Base-by-base conservation (phyloP, 1,140 invertebrate species). In the Vanessa tameamea region DNA sequence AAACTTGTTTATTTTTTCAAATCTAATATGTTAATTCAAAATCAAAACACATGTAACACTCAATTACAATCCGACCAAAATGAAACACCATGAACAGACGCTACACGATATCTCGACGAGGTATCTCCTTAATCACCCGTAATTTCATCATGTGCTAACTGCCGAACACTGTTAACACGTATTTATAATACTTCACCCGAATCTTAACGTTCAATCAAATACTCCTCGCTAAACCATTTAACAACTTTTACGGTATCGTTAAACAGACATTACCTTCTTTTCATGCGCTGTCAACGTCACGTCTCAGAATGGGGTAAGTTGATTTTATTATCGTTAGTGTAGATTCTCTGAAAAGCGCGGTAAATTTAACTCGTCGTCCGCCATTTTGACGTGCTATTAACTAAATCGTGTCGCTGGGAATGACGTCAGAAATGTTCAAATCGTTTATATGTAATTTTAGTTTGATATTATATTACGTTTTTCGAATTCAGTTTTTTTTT, bases 231-330 rank as follows among this genome's bases (percentile, higher is more conserved):
- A 31, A 37, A 37, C 12, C 80, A 81, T 83, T 87, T 82, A 79
- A 78, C 72, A 80, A 72, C 78, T 76, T 87, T 88, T 84, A 88
- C 81, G 71, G 78, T 86, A 78, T 84, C 80, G 82, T 90, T 89
- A 89, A 89, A 86, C 59, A 80, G 83, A 80, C 78, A 87, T 87
- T 81, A 77, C 78, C 76, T 85, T 76, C 86, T 86, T 91, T 90
- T 87, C 88, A 90, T 91, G 89, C 87, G 87, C 79, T 76, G 89
- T 76, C 75, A 72, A 55, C 71, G 80, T 76, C 78, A 75, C 78
- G 23, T 74, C 83, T 76, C 81, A 93, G 93, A 93, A 94, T 88
- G 93, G 93, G 91, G 93, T 94, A 89, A 93, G 93, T 93, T 64
- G 48, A 26, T 85, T 87, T 88, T 88, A 88, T 88, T 80, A 70